phyloP scores from a whole-genome alignment of 2,113 vertebrate species.

The Rhinolophus sinicus region DNA sequence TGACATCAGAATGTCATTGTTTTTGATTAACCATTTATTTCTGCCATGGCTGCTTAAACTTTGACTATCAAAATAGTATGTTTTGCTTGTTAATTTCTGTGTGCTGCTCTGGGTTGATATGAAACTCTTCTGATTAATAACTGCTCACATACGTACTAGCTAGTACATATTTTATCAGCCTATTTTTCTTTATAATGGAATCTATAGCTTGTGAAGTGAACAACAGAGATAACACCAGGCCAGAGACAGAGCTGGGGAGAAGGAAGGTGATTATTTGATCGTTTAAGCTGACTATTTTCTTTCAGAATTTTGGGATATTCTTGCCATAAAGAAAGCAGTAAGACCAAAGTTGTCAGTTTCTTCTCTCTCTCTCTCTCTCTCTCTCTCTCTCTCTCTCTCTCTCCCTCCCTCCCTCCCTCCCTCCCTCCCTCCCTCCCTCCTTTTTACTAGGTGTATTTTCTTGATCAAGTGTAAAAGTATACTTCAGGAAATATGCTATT shows the following conservation, averaged over 20 bases:
- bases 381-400: not conserved
- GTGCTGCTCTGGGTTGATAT: conserved; percentile 5
- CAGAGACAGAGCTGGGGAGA: not conserved
- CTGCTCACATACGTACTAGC: not conserved
- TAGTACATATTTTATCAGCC: conserved; percentile 51
- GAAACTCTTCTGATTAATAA: conserved; percentile 53
- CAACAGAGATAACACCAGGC: not conserved
- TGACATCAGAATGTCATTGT: conserved; percentile 16
- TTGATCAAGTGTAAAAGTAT: not conserved
- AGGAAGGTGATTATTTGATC: conserved; percentile 30
- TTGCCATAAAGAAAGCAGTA: not conserved
- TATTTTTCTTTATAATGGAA: conserved; percentile 53
- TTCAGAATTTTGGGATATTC: not conserved
- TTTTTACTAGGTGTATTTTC: not conserved
- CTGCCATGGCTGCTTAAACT: not conserved
- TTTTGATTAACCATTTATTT: conserved; percentile 51
- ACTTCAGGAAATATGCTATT: conserved; percentile 8
- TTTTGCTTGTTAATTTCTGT: conserved; percentile 55
- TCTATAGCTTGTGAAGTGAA: not conserved
- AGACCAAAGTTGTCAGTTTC: not conserved
- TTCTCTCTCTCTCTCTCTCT: not conserved
- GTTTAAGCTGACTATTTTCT: conserved; percentile 26
- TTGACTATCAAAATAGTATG: conserved; percentile 35
- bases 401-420: not conserved
- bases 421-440: not conserved